A percentile compares a stretch with the other conserved stretches of the same genome.
Evolutionary conservation across 1,140 invertebrate genomes (phyloP).

Genomic region (Physella acuta): DNA sequence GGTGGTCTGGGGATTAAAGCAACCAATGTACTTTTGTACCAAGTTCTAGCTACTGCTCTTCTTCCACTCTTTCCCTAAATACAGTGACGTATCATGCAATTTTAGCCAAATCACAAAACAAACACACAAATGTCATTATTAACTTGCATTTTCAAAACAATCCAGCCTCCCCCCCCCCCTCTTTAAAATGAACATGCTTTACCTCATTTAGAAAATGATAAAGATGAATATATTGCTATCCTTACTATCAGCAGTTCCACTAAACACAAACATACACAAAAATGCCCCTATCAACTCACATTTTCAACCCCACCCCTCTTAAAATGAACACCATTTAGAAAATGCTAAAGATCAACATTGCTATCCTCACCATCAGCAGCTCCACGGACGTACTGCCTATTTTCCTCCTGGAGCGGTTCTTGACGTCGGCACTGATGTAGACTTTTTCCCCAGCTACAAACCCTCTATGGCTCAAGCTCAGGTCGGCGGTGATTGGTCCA

Average conservation of each 20-base stretch:
- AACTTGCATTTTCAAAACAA: too few relatives aligned
- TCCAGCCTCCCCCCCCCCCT: too few relatives aligned
- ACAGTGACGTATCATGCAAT: too few relatives aligned
- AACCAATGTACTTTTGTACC: too few relatives aligned
- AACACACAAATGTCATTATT: too few relatives aligned
- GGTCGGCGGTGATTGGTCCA: conserved; percentile 40
- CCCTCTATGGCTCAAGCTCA: conserved; percentile 42
- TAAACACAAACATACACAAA: conserved; percentile 19
- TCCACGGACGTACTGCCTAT: conserved; percentile 40
- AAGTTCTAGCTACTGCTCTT: too few relatives aligned
- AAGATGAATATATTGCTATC: too few relatives aligned
- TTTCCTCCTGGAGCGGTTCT: conserved; percentile 43
- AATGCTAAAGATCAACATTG: not conserved
- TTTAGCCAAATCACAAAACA: too few relatives aligned
- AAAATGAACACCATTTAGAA: not conserved
- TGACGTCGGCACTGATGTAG: conserved; percentile 41
- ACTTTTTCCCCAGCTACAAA: conserved; percentile 51
- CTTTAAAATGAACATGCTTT: too few relatives aligned
- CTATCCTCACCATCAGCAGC: conserved; percentile 41
- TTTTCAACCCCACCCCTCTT: not conserved
- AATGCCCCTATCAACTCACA: not conserved
- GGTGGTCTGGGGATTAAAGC: conserved; percentile 41
- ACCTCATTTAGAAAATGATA: too few relatives aligned
- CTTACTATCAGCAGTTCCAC: too few relatives aligned
- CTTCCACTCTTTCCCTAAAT: too few relatives aligned